A percentile compares a stretch with the other conserved stretches of the same genome.
Evolutionary conservation across 2,113 vertebrate species (phyloP).

Genomic region (Cromileptes altivelis): DNA sequence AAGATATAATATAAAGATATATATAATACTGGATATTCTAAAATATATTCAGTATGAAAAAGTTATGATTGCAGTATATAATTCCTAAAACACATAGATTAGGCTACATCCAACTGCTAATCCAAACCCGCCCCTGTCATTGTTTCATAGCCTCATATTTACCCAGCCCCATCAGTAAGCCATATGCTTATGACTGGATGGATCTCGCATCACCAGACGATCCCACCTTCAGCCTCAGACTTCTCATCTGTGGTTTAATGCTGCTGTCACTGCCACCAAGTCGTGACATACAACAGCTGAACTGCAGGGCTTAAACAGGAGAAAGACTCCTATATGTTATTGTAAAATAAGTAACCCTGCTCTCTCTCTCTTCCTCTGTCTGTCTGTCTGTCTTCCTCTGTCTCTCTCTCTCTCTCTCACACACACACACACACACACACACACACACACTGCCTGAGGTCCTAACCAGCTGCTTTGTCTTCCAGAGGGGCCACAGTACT

Average conservation of each 20-base stretch:
- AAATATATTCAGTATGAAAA: background rate
- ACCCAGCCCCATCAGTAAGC: background rate
- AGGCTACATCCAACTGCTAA: background rate
- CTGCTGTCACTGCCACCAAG: slow-evolving; percentile 1
- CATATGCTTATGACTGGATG: slow-evolving; percentile 3
- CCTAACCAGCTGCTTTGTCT: slow-evolving; percentile 82
- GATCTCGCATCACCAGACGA: slow-evolving; percentile 1
- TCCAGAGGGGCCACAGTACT: slow-evolving; percentile 58
- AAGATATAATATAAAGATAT: background rate
- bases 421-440: slow-evolving; percentile 36
- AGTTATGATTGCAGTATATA: background rate
- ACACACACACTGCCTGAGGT: slow-evolving; percentile 48
- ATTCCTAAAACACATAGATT: background rate
- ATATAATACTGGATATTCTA: background rate
- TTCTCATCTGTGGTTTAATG: background rate
- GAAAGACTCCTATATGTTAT: background rate
- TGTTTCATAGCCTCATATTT: background rate
- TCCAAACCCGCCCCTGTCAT: background rate
- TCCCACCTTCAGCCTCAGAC: background rate
- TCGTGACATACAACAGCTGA: slow-evolving; percentile 24
- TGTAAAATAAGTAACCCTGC: background rate
- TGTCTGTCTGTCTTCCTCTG: background rate
- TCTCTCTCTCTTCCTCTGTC: too few relatives aligned
- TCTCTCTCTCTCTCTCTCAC: background rate
- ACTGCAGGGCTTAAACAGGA: background rate